phyloP scores from a whole-genome alignment of 2,113 vertebrate species.

The Noturus placidus region DNA sequence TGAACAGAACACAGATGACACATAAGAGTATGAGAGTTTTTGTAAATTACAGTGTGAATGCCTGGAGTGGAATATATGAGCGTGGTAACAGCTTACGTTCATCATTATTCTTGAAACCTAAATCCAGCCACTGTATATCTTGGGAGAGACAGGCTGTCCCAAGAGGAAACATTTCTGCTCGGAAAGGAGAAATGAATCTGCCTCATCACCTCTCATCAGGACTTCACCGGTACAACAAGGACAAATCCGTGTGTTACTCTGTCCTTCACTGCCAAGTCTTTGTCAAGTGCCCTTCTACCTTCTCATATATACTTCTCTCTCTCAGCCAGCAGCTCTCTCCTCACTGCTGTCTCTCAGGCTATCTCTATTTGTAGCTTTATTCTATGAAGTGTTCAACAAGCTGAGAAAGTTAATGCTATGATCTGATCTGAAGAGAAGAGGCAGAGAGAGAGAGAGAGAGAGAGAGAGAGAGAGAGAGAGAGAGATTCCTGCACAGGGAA shows the following conservation, averaged over 20 bases:
- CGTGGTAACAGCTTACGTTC: slow-evolving; percentile 50
- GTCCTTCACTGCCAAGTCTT: slow-evolving; percentile 28
- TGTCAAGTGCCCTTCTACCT: neutral
- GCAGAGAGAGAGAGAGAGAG: neutral
- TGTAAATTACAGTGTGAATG: slow-evolving; percentile 28
- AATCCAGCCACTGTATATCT: slow-evolving; percentile 59
- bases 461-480: neutral
- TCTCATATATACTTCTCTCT: neutral
- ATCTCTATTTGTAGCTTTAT: slow-evolving; percentile 7
- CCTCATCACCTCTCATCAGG: slow-evolving; percentile 57
- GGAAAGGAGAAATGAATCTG: slow-evolving; percentile 77
- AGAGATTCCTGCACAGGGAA: slow-evolving; percentile 30
- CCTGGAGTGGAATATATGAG: slow-evolving; percentile 30
- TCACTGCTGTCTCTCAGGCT: neutral
- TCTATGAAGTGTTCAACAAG: neutral
- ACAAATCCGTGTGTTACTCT: slow-evolving; percentile 39
- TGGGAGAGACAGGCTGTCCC: slow-evolving; percentile 67
- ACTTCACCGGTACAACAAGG: slow-evolving; percentile 46
- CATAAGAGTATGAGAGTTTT: slow-evolving; percentile 19
- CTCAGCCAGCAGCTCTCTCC: neutral
- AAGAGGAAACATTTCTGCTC: slow-evolving; percentile 66
- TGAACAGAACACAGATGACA: slow-evolving; percentile 33
- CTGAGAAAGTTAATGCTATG: neutral
- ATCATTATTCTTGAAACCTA: slow-evolving; percentile 60
- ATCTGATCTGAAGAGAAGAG: neutral